phyloP scores from a whole-genome alignment of 2,888 invertebrate genomes.

The Lasioglossum morio region DNA sequence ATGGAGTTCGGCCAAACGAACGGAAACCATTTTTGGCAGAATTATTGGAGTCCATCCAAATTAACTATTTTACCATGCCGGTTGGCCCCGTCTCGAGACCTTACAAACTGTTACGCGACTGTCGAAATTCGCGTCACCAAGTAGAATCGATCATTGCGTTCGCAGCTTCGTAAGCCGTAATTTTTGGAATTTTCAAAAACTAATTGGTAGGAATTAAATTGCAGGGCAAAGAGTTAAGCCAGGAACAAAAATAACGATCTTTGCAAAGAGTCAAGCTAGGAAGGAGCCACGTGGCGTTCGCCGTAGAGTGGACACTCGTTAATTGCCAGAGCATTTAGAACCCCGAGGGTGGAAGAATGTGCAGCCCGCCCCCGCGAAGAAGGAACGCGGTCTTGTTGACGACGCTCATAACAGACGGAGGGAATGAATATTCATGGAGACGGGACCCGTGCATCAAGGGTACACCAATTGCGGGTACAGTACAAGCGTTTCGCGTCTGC shows the following conservation, averaged over 20 bases:
- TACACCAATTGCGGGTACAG: constrained; percentile 54
- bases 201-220: background rate
- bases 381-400: constrained; percentile 45
- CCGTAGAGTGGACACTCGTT: background rate
- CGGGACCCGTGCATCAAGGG: constrained; percentile 32
- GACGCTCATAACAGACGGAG: constrained; percentile 50
- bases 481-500: constrained; percentile 45
- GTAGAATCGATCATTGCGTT: background rate
- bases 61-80: constrained; percentile 34
- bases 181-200: no score
- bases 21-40: constrained; percentile 50
- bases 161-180: background rate
- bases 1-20: constrained; percentile 34
- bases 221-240: no score
- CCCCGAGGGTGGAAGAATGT: constrained; percentile 18
- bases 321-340: background rate
- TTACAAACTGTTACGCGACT: constrained; percentile 7
- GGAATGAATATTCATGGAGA: constrained; percentile 67
- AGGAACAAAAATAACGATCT: background rate
- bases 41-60: constrained; percentile 60
- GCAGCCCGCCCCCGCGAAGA: background rate
- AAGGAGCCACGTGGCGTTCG: background rate
- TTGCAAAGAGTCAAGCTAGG: background rate
- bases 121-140: background rate
- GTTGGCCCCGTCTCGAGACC: constrained; percentile 23